phyloP scores from a whole-genome alignment of 2,113 vertebrate species.

The Amblyornis subalaris region DNA sequence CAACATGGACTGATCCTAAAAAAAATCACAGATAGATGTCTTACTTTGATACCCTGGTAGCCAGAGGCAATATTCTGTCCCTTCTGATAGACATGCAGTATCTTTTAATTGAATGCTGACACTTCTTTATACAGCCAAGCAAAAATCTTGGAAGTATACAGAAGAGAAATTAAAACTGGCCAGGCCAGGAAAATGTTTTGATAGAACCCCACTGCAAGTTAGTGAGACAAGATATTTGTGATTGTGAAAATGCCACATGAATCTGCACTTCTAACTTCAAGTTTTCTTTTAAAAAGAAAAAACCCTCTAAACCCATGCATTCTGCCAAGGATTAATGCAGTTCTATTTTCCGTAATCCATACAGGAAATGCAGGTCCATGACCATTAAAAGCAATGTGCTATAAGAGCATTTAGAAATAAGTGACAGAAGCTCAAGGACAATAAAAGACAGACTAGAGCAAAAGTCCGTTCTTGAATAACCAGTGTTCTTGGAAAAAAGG shows the following conservation, averaged over 20 bases:
- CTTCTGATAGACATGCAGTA: background rate
- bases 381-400: background rate
- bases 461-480: background rate
- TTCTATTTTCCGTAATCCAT: background rate
- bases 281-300: background rate
- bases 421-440: background rate
- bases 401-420: background rate
- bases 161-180: background rate
- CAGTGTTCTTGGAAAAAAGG: background rate
- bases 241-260: background rate
- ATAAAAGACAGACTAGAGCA: background rate
- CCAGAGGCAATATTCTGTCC: background rate
- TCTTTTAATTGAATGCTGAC: background rate
- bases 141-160: background rate
- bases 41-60: background rate
- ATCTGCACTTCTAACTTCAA: background rate
- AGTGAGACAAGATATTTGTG: background rate
- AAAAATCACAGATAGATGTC: background rate
- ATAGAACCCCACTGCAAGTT: background rate
- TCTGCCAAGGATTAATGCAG: background rate
- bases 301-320: background rate
- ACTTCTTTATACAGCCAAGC: background rate
- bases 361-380: background rate
- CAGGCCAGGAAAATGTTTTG: background rate
- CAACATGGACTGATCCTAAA: background rate